Percentiles rank a stretch among this genome's conserved stretches.
Evolutionary conservation across 1,140 invertebrate genomes (phyloP).

Genomic region (Macrobrachium nipponense): DNA sequence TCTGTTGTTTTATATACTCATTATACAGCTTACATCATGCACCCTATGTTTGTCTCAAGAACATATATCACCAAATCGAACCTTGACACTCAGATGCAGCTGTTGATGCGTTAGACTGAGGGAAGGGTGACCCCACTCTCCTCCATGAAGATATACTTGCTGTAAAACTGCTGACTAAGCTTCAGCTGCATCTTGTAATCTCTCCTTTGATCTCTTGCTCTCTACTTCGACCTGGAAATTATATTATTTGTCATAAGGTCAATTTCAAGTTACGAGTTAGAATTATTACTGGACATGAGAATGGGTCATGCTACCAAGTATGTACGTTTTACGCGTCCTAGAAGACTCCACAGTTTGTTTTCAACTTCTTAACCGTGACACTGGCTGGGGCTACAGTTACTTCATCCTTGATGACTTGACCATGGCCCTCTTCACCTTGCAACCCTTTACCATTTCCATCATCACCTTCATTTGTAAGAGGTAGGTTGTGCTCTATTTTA

Average conservation of each 20-base stretch:
- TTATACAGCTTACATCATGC: background rate
- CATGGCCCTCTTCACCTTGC: background rate
- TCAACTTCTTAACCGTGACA: conserved; percentile 32
- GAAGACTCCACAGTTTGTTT: conserved; percentile 35
- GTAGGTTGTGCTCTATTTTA: conserved; percentile 25
- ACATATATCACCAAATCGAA: background rate
- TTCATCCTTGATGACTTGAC: conserved; percentile 26
- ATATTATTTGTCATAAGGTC: background rate
- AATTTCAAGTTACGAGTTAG: background rate
- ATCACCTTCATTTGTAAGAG: background rate
- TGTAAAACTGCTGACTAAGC: conserved; percentile 18
- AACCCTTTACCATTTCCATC: background rate
- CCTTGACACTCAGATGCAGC: conserved; percentile 37
- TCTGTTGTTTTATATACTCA: background rate
- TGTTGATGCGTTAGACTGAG: conserved; percentile 28
- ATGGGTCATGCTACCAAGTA: background rate
- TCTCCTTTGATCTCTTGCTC: background rate
- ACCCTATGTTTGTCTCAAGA: background rate
- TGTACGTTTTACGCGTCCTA: conserved; percentile 11
- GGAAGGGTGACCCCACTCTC: conserved; percentile 43
- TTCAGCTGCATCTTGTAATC: conserved; percentile 8
- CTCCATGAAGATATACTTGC: conserved; percentile 16
- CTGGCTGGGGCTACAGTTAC: conserved; percentile 27
- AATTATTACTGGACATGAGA: background rate
- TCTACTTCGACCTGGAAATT: conserved; percentile 34